Evolutionary conservation across 2,113 vertebrate species (phyloP).

Genomic region (Leptocoma aspasia): DNA sequence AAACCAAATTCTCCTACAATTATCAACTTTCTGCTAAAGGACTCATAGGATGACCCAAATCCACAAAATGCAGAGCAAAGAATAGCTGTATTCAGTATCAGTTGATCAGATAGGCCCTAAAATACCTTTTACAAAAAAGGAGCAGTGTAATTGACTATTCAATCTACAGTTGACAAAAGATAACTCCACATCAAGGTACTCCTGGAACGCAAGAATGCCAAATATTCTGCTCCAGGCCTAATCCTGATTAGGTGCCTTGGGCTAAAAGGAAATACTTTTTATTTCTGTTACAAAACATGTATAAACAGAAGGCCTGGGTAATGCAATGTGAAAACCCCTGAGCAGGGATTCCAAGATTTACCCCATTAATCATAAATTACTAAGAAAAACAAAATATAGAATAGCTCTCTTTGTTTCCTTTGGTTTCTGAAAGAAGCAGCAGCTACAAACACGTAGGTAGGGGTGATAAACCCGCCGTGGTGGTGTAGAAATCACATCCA

Average conservation of each 20-base stretch:
- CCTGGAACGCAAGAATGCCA: slow-evolving; percentile 28
- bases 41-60: neutral
- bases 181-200: slow-evolving; percentile 40
- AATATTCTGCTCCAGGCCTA: slow-evolving; percentile 35
- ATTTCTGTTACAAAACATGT: slow-evolving; percentile 60
- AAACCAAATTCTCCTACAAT: neutral
- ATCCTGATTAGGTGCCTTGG: slow-evolving; percentile 39
- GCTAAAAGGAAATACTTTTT: slow-evolving; percentile 55
- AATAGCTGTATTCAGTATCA: neutral
- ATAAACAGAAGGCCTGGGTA: slow-evolving; percentile 40
- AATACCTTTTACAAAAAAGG: neutral
- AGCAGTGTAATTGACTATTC: slow-evolving; percentile 24
- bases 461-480: neutral
- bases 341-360: slow-evolving; percentile 27
- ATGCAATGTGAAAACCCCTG: slow-evolving; percentile 28
- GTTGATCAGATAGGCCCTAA: slow-evolving; percentile 9
- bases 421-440: neutral
- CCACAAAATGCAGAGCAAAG: neutral
- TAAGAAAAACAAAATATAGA: slow-evolving; percentile 30
- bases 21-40: neutral
- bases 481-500: neutral
- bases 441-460: neutral
- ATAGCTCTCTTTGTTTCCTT: neutral
- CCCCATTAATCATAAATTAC: slow-evolving; percentile 46
- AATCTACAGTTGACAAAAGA: slow-evolving; percentile 22